Evolutionary conservation across 2,797 vertebrate species (phyloP).

Genomic region (Hephaestus fuliginosus): DNA sequence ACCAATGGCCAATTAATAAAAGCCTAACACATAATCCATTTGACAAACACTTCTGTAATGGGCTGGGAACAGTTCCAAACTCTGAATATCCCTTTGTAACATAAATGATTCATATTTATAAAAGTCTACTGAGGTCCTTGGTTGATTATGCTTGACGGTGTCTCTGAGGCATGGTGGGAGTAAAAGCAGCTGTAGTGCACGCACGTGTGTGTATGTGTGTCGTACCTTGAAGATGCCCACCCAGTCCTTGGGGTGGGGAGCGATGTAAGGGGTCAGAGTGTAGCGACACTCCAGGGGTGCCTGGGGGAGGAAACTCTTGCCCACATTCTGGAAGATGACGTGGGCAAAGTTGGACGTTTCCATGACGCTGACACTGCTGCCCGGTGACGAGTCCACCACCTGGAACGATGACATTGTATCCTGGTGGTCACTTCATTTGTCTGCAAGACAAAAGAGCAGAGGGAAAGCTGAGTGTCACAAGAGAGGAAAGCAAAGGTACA

Average conservation of each 20-base stretch:
- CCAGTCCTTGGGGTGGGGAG: conserved; percentile 97
- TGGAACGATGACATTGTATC: conserved; percentile 92
- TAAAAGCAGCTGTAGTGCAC: conserved; percentile 15
- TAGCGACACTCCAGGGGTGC: conserved; percentile 95
- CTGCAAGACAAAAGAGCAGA: conserved; percentile 52
- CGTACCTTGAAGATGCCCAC: conserved; percentile 99
- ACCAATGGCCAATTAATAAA: conserved; percentile 65
- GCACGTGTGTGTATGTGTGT: not conserved
- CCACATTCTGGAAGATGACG: conserved; percentile 99
- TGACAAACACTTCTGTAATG: conserved; percentile 52
- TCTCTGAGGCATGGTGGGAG: conserved; percentile 31
- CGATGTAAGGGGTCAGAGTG: conserved; percentile 94
- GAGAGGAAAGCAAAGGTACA: not conserved
- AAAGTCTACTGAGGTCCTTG: conserved; percentile 13
- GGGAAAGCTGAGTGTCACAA: not conserved
- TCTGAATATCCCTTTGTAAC: conserved; percentile 19
- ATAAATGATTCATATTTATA: conserved; percentile 26
- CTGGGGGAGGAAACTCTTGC: conserved; percentile 96
- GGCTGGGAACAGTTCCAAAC: conserved; percentile 18
- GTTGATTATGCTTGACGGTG: conserved; percentile 9
- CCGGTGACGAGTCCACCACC: conserved; percentile 88
- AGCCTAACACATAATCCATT: conserved; percentile 54
- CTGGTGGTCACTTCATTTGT: conserved; percentile 77
- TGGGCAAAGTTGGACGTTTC: conserved; percentile 98
- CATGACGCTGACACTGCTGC: conserved; percentile 85